These are phyloP conservation scores for Cosmia trapezina DNA, from an alignment of 2,888 invertebrate species.

Conservation along the genomic window DNA sequence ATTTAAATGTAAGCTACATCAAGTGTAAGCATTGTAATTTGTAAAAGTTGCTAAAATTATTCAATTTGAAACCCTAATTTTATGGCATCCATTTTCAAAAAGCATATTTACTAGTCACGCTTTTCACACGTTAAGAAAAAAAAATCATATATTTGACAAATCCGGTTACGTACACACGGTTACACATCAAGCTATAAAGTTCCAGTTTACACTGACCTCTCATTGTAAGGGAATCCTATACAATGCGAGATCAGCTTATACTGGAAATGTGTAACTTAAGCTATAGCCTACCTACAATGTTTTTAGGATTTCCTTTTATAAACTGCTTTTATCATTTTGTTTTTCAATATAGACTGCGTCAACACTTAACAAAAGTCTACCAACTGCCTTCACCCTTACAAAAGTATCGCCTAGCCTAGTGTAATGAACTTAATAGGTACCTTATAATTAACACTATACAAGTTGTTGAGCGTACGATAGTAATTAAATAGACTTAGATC, in stretches of 20 bases:
- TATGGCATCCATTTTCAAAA: conserved; percentile 31
- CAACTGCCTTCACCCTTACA: conserved; percentile 57
- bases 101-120: conserved; percentile 20
- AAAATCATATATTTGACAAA: conserved; percentile 3
- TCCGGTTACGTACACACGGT: too few relatives aligned
- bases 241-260: too few relatives aligned
- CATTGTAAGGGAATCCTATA: too few relatives aligned
- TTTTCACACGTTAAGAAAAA: conserved; percentile 20
- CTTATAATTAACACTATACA: conserved; percentile 43
- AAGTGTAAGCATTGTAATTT: conserved; percentile 64
- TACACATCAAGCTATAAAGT: too few relatives aligned
- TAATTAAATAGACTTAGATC: conserved; percentile 50
- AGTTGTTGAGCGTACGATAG: conserved; percentile 61
- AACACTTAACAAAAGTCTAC: conserved; percentile 8
- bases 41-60: conserved; percentile 51
- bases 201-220: too few relatives aligned
- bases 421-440: conserved; percentile 43
- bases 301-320: conserved; percentile 6
- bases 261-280: too few relatives aligned
- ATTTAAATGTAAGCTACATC: conserved; percentile 79
- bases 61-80: conserved; percentile 20
- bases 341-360: not conserved
- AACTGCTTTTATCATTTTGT: not conserved
- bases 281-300: not conserved
- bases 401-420: conserved; percentile 52